These are phyloP conservation scores for Gallinago undulata DNA, from an alignment of 2,113 vertebrate genomes.

Conservation along the genomic window DNA sequence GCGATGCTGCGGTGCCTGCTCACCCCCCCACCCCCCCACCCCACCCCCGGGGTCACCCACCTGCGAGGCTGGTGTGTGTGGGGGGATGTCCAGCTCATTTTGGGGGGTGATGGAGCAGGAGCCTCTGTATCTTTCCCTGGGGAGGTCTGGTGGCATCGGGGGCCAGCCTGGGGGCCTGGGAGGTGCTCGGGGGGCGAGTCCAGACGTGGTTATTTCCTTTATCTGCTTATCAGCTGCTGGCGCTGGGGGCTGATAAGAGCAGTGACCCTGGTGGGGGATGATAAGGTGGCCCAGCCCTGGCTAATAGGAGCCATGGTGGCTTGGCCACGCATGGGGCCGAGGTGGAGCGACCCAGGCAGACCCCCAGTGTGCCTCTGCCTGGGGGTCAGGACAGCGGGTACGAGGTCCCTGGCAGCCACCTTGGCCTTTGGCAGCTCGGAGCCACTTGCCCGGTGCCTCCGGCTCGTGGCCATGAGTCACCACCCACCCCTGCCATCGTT, in stretches of 20 bases:
- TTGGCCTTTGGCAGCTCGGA: neutral
- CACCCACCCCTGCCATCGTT: neutral
- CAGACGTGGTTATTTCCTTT: neutral
- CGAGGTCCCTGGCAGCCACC: neutral
- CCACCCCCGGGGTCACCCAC: neutral
- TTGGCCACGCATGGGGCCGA: rapidly evolving
- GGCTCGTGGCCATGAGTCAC: rapidly evolving
- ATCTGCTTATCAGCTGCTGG: neutral
- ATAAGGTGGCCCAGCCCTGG: neutral
- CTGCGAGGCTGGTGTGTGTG: neutral
- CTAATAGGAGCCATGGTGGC: rapidly evolving
- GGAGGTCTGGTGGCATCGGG: neutral
- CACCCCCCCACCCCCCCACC: neutral
- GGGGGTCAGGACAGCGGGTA: neutral
- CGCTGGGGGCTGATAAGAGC: neutral
- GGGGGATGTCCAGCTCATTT: neutral
- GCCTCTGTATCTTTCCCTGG: neutral
- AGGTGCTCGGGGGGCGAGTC: rapidly evolving
- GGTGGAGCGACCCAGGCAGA: neutral
- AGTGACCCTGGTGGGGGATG: neutral
- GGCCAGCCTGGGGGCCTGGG: rapidly evolving
- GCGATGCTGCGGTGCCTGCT: neutral
- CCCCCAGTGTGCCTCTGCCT: rapidly evolving
- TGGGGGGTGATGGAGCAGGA: neutral
- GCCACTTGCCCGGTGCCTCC: neutral